Base-by-base conservation (phyloP, 1,140 invertebrate species). In the Carposina sasakii region DNA sequence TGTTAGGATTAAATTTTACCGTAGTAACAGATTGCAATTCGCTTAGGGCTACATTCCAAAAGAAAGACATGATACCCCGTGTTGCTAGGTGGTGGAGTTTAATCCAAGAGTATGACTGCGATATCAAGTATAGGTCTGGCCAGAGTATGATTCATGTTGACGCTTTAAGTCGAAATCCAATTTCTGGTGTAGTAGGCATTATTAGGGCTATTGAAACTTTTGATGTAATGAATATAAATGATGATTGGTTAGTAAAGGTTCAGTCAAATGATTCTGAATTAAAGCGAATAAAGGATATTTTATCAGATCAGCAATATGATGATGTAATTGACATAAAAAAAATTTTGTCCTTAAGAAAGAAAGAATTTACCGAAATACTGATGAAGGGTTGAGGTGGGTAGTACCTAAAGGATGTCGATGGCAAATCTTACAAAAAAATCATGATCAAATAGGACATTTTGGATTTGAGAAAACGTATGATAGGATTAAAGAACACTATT, bases 401-500 rank as follows among this genome's bases (percentile, higher is more conserved):
- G 48, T 50, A 20, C 48, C 48, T 3, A 42, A 42, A n/a, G 48
- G 39, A 3, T 22, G 20, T 37, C 30, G 48, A 10, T 50, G 48
- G 37, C 37, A 43, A 30, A 42, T 53, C 2, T 17, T 47, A 3
- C 40, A 55, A 30, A 36, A 28, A 17, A 47, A 37, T 36, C 64
- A 67, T 30, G 64, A 60, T 28, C 48, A 60, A 9, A 52, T 61
- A 12, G 64, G 61, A 13, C 62, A 68, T 41, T 53, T 60, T 24
- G 48, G 34, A 2, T 30, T 63, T 20, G 60, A 63, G 1, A 68
- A 55, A 31, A 58, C 64, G 2, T n/a, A 55, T 12, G 42, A 54
- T n/a, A 54, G 53, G 42, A 52, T 65, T 3, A 43, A 50, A 20
- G 45, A 58, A 26, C 40, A 56, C 41, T 71, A 59, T 47, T 68